Percentiles rank a stretch among this genome's conserved stretches.
Conservation (phyloP, 1,140 invertebrate genomes). For the Dendrolimus kikuchii region DNA sequence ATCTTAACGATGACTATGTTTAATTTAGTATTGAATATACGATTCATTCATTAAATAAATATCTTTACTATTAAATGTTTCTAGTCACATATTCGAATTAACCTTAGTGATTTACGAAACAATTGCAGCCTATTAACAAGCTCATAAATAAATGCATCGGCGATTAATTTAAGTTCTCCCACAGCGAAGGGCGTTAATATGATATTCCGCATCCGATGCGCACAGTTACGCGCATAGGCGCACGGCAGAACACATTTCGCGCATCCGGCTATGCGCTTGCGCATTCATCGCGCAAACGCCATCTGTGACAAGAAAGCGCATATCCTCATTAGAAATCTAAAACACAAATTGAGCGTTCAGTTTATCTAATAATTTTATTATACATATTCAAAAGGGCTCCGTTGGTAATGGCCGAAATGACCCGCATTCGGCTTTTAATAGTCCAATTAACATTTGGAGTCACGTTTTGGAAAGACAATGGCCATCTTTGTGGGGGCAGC, state of each 20-base stretch:
- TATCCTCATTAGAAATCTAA: conserved; percentile 69
- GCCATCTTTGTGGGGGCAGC: conserved; percentile 65
- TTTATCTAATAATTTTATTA: conserved; percentile 71
- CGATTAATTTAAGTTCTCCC: conserved; percentile 27
- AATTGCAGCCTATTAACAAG: conserved; percentile 14
- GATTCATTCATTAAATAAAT: too few relatives aligned
- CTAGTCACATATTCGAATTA: conserved; percentile 1
- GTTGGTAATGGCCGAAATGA: conserved; percentile 66
- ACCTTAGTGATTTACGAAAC: conserved; percentile 2
- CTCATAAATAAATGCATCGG: conserved; percentile 17
- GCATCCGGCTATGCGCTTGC: conserved; percentile 62
- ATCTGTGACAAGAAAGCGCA: conserved; percentile 70
- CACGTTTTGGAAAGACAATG: conserved; percentile 69
- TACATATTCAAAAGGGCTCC: conserved; percentile 70
- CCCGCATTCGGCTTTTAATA: conserved; percentile 70
- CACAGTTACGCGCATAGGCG: conserved; percentile 51
- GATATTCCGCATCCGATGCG: conserved; percentile 44
- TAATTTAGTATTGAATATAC: too few relatives aligned
- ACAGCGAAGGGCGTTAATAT: conserved; percentile 43
- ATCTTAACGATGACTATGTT: too few relatives aligned
- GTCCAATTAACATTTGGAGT: conserved; percentile 69
- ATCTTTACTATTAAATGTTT: too few relatives aligned
- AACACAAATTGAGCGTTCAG: conserved; percentile 63
- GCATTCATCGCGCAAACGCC: conserved; percentile 51
- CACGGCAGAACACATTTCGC: conserved; percentile 61